phyloP scores from a whole-genome alignment of 2,797 vertebrate species.

The Simalia tracyae region DNA sequence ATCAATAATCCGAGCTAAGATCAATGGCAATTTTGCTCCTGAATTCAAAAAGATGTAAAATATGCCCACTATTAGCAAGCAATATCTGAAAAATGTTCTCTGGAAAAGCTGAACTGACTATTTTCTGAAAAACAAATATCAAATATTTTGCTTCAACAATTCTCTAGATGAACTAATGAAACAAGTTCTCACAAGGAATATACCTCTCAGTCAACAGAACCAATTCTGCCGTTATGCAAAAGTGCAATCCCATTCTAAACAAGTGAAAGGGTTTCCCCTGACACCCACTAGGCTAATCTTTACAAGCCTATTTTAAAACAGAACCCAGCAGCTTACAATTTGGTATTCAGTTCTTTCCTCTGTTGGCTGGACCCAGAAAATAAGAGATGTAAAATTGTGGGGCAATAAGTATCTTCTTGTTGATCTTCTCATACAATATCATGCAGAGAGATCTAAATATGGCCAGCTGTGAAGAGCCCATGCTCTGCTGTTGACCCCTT shows the following conservation, averaged over 20 bases:
- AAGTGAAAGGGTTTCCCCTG: slow-evolving; percentile 4
- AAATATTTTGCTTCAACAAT: neutral
- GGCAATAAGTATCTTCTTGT: neutral
- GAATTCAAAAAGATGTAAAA: neutral
- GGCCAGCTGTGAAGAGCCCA: neutral
- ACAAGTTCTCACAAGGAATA: neutral
- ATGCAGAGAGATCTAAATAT: neutral
- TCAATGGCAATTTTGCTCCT: neutral
- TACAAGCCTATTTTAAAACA: slow-evolving; percentile 5
- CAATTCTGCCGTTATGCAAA: neutral
- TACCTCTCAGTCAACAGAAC: neutral
- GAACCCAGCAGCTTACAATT: neutral
- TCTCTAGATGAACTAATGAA: neutral
- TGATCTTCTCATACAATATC: neutral
- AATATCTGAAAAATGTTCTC: neutral
- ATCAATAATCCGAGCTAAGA: neutral
- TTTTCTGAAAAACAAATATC: neutral
- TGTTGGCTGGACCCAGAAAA: neutral
- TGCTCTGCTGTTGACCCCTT: neutral
- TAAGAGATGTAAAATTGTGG: neutral
- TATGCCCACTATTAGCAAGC: neutral
- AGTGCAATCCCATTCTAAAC: neutral
- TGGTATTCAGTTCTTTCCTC: neutral
- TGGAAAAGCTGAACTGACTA: neutral
- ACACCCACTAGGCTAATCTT: neutral